Base-by-base conservation (phyloP, 1,140 invertebrate genomes). In the Listronotus bonariensis region DNA sequence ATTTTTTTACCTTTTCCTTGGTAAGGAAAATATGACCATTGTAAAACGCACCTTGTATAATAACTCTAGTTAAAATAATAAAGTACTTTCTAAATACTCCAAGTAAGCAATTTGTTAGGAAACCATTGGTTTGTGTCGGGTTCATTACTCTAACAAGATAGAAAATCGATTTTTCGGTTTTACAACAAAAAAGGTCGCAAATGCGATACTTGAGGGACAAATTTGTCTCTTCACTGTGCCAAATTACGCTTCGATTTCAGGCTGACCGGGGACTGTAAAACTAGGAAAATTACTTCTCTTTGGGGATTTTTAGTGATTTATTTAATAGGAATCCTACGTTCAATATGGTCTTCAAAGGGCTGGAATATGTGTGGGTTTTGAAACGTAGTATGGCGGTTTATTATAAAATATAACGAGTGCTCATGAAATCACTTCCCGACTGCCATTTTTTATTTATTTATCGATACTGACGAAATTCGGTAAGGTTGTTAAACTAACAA, bases 191-290 rank as follows among this genome's bases (percentile, higher is more conserved):
- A 17, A 46, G 15, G 15, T 18, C 15, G 15, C 15, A 46, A 46
- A 18, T 18, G 43, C 20, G 15, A 46, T 18, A 46, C 15, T 46
- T 53, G 31, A 53, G 60, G 60, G 52, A 63, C 51, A 42, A 63
- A 63, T 63, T 63, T 63, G 60, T 63, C 52, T 55, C 60, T 45
- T 51, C 10, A 55, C 52, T 55, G 41, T 54, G 60, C 60, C 60
- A 48, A 63, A 55, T 63, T 63, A 63, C 60, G 60, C 31, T 54
- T 63, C 60, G 60, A 63, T 63, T 63, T 63, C 52, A 53, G 26
- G 60, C 60, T 63, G 60, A 63, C 60, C 60, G 54, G 60, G 51
- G 52, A 63, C 43, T 63, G 60, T 63, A 63, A 63, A 63, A 63
- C 60, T 55, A 53, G 60, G 32, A 63, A 63, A 63, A 55, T 63